phyloP scores from a whole-genome alignment of 2,113 vertebrate genomes.

The Poeciliopsis occidentalis region DNA sequence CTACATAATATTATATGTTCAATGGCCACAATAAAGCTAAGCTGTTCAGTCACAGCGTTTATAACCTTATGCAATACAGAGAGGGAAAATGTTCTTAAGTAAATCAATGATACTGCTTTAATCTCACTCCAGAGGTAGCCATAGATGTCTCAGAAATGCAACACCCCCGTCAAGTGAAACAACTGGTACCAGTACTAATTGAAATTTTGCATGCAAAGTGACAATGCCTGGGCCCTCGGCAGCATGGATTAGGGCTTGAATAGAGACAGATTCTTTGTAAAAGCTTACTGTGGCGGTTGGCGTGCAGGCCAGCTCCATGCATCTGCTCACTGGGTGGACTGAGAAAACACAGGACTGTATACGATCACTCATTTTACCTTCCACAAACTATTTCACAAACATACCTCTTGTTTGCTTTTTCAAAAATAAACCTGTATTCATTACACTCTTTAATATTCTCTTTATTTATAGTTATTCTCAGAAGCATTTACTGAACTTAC shows the following conservation, averaged over 20 bases:
- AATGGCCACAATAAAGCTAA: neutral
- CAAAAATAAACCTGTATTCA: constrained; percentile 56
- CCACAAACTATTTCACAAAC: constrained; percentile 71
- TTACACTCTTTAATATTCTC: constrained; percentile 51
- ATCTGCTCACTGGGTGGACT: constrained; percentile 79
- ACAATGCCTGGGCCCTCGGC: constrained; percentile 79
- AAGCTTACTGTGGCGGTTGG: constrained; percentile 80
- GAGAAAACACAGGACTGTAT: constrained; percentile 76
- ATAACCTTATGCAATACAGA: constrained; percentile 21
- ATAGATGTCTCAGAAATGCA: constrained; percentile 69
- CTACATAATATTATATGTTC: neutral
- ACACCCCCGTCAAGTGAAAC: constrained; percentile 76
- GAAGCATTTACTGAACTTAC: constrained; percentile 67
- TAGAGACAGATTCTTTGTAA: constrained; percentile 84
- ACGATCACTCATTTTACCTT: constrained; percentile 77
- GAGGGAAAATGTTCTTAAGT: constrained; percentile 26
- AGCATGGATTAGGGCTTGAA: constrained; percentile 82
- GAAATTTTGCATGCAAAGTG: constrained; percentile 85
- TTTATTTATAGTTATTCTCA: constrained; percentile 59
- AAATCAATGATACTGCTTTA: constrained; percentile 50
- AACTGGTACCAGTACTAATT: constrained; percentile 87
- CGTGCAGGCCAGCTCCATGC: constrained; percentile 74
- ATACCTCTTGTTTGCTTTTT: constrained; percentile 65
- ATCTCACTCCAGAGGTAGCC: constrained; percentile 73
- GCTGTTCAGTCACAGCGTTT: constrained; percentile 7